These are phyloP conservation scores for Micromussa lordhowensis DNA, from an alignment of 92 coral and sea anemone species.

Conservation along the genomic window DNA sequence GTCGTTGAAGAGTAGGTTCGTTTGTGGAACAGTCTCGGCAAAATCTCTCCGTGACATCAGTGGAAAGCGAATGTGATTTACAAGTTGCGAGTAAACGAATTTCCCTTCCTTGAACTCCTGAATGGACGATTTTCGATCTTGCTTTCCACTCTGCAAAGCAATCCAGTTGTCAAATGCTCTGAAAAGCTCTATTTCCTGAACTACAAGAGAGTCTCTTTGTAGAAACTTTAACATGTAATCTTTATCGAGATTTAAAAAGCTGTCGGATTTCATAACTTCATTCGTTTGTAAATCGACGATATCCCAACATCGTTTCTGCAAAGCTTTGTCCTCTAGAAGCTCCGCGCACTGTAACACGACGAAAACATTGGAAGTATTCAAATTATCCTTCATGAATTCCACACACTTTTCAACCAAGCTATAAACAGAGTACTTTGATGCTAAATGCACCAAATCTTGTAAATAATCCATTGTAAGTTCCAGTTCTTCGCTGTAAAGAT, in stretches of 20 bases:
- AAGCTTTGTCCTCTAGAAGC: constrained; percentile 65
- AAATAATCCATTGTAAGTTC: constrained; percentile 71
- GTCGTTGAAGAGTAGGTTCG: constrained; percentile 65
- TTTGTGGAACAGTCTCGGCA: constrained; percentile 59
- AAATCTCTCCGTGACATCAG: constrained; percentile 79
- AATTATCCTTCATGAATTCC: constrained; percentile 63
- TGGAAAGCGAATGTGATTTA: constrained; percentile 80
- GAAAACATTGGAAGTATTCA: constrained; percentile 68
- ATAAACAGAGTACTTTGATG: constrained; percentile 80
- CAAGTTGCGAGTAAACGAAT: constrained; percentile 26
- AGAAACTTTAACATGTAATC: constrained; percentile 59
- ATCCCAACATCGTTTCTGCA: constrained; percentile 75
- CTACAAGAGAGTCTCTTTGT: constrained; percentile 68
- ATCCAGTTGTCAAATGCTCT: constrained; percentile 76
- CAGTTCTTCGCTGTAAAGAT: constrained; percentile 75
- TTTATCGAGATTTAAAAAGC: constrained; percentile 57
- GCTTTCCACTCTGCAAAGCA: constrained; percentile 4
- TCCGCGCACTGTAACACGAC: constrained; percentile 73
- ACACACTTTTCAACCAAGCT: constrained; percentile 69
- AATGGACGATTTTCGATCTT: background rate
- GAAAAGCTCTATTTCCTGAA: constrained; percentile 75
- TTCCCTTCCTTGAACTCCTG: background rate
- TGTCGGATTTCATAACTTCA: constrained; percentile 62
- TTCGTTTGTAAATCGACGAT: constrained; percentile 70
- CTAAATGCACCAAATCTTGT: constrained; percentile 69